These are phyloP conservation scores for Xylota segnis DNA, from an alignment of 2,888 invertebrate genomes.

Conservation along the genomic window DNA sequence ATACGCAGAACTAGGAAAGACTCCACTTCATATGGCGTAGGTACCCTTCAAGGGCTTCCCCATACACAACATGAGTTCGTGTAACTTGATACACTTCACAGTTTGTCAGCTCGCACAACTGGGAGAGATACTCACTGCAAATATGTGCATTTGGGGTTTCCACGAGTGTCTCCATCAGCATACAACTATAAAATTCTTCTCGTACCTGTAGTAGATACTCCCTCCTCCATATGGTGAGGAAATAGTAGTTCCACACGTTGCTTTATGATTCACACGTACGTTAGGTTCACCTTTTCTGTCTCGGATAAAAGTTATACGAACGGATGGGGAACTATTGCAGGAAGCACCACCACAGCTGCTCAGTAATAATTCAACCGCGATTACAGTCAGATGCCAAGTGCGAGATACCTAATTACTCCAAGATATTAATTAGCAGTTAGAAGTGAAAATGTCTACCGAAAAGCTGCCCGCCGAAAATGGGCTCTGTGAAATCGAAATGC, in stretches of 20 bases:
- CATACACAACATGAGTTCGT: constrained; percentile 33
- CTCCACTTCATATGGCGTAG: constrained; percentile 9
- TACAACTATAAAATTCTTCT: constrained; percentile 9
- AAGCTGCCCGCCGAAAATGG: constrained; percentile 42
- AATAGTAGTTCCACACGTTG: constrained; percentile 35
- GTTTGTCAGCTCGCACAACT: constrained; percentile 51
- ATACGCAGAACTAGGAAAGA: not conserved
- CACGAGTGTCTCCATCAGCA: constrained; percentile 3
- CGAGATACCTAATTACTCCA: constrained; percentile 7
- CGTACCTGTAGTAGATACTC: not conserved
- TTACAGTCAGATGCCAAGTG: constrained; percentile 50
- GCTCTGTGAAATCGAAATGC: constrained; percentile 64
- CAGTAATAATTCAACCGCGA: constrained; percentile 67
- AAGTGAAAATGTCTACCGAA: constrained; percentile 61
- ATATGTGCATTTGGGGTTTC: constrained; percentile 56
- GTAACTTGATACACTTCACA: constrained; percentile 62
- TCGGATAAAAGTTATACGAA: constrained; percentile 16
- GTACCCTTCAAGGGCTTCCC: constrained; percentile 69
- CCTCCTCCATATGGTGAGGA: constrained; percentile 1
- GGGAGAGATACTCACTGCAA: constrained; percentile 29
- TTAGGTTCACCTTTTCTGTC: not conserved
- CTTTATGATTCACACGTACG: constrained; percentile 29
- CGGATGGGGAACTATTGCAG: not conserved
- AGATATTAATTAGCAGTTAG: constrained; percentile 34
- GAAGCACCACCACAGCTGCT: constrained; percentile 34